Percentiles rank a stretch among this genome's conserved stretches.
Evolutionary conservation across 2,113 vertebrate species (phyloP).

Genomic region (Charadrius vociferus): DNA sequence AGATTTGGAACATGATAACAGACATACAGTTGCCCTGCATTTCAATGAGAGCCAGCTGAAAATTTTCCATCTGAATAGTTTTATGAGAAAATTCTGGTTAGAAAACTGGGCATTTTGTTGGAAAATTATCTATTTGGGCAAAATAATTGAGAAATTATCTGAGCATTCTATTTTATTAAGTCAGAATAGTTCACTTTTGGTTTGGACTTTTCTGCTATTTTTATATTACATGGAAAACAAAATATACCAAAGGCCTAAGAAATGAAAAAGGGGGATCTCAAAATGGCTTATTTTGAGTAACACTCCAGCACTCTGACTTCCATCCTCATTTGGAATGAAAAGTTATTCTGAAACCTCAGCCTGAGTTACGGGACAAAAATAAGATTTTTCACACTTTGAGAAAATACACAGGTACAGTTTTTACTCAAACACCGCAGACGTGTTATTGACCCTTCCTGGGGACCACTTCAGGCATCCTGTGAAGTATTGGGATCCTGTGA

Average conservation of each 20-base stretch:
- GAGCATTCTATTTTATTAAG: neutral
- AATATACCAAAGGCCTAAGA: neutral
- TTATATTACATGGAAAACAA: neutral
- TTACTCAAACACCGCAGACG: neutral
- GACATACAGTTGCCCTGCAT: neutral
- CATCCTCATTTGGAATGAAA: neutral
- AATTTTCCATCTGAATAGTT: neutral
- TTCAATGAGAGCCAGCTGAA: neutral
- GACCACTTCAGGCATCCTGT: neutral
- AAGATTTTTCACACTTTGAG: neutral
- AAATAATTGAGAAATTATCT: neutral
- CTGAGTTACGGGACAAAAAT: neutral
- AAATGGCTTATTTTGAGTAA: neutral
- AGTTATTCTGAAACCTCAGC: neutral
- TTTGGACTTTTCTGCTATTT: neutral
- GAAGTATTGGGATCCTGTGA: neutral
- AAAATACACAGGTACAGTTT: neutral
- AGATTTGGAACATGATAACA: neutral
- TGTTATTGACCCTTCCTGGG: neutral
- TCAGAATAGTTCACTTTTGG: neutral
- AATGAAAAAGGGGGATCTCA: neutral
- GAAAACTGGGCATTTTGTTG: neutral
- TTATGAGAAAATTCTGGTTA: neutral
- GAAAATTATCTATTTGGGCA: neutral
- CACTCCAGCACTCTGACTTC: neutral